Evolutionary conservation across 2,888 invertebrate genomes (phyloP).

Genomic region (Athalia cordata): DNA sequence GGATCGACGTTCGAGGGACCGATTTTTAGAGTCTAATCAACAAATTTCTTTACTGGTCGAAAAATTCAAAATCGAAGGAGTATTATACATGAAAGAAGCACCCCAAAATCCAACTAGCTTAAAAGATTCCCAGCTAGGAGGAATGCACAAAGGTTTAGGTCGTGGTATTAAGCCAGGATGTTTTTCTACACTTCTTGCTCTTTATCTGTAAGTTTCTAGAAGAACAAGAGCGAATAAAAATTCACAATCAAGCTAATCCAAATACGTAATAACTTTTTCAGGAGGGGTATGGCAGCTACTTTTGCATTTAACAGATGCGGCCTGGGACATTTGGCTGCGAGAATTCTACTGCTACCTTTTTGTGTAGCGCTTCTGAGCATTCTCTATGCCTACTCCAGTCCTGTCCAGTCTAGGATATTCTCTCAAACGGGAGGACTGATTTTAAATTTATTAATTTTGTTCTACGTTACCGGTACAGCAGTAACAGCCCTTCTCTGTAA

Average conservation of each 20-base stretch:
- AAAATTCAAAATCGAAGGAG: slow-evolving; percentile 91
- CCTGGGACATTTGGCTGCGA: slow-evolving; percentile 83
- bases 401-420: slow-evolving; percentile 67
- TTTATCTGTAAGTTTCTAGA: slow-evolving; percentile 64
- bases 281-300: slow-evolving; percentile 85
- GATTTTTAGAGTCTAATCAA: slow-evolving; percentile 94
- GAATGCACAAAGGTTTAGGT: slow-evolving; percentile 67
- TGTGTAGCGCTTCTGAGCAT: slow-evolving; percentile 70
- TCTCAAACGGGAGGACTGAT: slow-evolving; percentile 72
- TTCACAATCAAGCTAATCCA: too few relatives aligned
- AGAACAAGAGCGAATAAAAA: slow-evolving; percentile 13
- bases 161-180: slow-evolving; percentile 70
- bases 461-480: slow-evolving; percentile 78
- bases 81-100: slow-evolving; percentile 81
- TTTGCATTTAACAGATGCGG: slow-evolving; percentile 87
- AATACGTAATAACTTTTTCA: slow-evolving; percentile 65
- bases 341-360: slow-evolving; percentile 84
- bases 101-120: slow-evolving; percentile 67
- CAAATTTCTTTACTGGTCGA: slow-evolving; percentile 94
- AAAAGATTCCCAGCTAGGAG: slow-evolving; percentile 65
- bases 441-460: slow-evolving; percentile 86
- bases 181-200: slow-evolving; percentile 67
- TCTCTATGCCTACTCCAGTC: slow-evolving; percentile 68
- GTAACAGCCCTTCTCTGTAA: slow-evolving; percentile 69
- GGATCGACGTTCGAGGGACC: slow-evolving; percentile 88